Evolutionary conservation across 2,113 vertebrate genomes (phyloP).

Genomic region (Calidris pugnax): DNA sequence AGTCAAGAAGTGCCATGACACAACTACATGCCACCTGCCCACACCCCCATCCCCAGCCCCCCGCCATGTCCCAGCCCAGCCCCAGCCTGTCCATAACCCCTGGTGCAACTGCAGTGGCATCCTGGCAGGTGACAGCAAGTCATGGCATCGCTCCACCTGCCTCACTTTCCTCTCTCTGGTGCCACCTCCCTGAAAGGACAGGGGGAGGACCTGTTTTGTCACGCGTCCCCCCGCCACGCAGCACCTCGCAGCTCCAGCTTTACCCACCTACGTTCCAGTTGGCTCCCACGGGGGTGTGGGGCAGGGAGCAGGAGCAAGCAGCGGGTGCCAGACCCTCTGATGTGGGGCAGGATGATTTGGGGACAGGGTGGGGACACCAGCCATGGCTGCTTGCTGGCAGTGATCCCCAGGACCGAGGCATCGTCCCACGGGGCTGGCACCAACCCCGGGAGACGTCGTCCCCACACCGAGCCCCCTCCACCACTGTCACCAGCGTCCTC

Average conservation of each 20-base stretch:
- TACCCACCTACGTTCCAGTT: neutral
- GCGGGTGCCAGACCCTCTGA: neutral
- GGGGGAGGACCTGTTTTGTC: neutral
- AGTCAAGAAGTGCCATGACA: neutral
- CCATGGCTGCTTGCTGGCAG: neutral
- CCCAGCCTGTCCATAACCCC: neutral
- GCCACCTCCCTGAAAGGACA: neutral
- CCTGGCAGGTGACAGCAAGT: too few species aligned
- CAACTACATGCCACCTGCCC: neutral
- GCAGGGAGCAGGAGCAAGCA: neutral
- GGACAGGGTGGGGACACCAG: neutral
- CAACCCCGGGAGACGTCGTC: rapidly evolving
- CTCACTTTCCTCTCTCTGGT: neutral
- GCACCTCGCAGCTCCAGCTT: neutral
- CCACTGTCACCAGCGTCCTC: neutral
- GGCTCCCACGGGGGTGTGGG: neutral
- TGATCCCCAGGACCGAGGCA: neutral
- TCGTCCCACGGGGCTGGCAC: neutral
- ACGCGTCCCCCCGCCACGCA: rapidly evolving
- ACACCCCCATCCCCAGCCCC: neutral
- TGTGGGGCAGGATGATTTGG: too few species aligned
- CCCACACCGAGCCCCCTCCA: neutral
- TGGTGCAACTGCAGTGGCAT: neutral
- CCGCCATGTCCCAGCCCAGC: neutral
- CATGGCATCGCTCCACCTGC: neutral